A percentile compares a stretch with the other conserved stretches of the same genome.
Conservation (phyloP, 2,888 invertebrate genomes). For the Protonemura montana region DNA sequence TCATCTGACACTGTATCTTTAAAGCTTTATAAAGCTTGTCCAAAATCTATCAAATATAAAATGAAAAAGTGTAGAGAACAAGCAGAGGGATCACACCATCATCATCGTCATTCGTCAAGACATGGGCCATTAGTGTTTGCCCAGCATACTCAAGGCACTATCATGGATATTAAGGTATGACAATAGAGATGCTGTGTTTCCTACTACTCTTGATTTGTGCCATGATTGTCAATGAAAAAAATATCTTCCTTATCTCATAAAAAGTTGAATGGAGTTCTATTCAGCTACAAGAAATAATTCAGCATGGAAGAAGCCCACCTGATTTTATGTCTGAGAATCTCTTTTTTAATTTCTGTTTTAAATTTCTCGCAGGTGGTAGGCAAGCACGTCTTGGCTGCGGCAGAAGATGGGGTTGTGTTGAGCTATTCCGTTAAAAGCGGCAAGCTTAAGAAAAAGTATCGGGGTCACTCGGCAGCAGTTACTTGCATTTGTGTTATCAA, state of each 20-base stretch:
- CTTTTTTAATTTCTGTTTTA: background rate
- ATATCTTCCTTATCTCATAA: no score
- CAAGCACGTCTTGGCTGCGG: conserved; percentile 68
- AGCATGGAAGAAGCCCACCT: no score
- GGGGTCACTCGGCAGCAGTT: conserved; percentile 68
- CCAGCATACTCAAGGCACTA: conserved; percentile 44
- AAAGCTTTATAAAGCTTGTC: background rate
- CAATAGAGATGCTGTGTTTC: no score
- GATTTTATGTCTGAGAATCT: background rate
- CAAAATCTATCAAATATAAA: conserved; percentile 21
- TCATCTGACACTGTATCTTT: conserved; percentile 20
- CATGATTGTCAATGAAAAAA: no score
- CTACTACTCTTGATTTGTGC: no score
- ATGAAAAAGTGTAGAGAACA: background rate
- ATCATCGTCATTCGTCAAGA: conserved; percentile 28
- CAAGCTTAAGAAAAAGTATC: conserved; percentile 63
- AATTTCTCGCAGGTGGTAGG: conserved; percentile 65
- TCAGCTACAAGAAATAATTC: no score
- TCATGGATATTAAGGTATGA: conserved; percentile 48
- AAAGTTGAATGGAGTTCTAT: background rate
- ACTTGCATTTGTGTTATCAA: conserved; percentile 68
- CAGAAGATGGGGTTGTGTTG: conserved; percentile 70
- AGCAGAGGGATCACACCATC: background rate
- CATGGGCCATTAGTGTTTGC: conserved; percentile 9
- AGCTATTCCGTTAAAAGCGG: conserved; percentile 65